Base-by-base conservation (phyloP, 2,113 vertebrate genomes). In the Pollachius pollachius region DNA sequence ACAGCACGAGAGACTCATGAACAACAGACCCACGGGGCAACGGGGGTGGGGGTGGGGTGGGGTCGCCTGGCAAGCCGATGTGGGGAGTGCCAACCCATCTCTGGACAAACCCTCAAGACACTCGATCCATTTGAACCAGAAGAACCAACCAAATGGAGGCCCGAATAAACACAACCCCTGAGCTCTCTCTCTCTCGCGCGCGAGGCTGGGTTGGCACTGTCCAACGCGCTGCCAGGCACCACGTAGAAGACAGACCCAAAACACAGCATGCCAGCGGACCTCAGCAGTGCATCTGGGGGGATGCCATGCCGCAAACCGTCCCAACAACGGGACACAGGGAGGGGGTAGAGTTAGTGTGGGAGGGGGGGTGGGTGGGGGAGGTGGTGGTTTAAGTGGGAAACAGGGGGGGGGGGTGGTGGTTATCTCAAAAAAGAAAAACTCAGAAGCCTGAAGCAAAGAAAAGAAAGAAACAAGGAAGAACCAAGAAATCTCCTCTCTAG, bases 221-320 rank as follows among this genome's bases (percentile, higher is more conserved):
- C 84, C 67, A 87, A 87, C 71, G 65, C 57, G 84, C 84, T 84
- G 85, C 87, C 80, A 68, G 71, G 77, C 34, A 73, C 9, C 77
- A 70, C 80, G 86, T 59, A 61, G 67, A 41, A 89, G 89, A 92
- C 89, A 90, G 83, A 88, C 80, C 80, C 77, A 83, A 88, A 82
- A 91, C 90, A 91, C 81, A 89, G 74, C 92, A 93, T 93, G 91
- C 91, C 71, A 85, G 90, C 85, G 88, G 80, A 84, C 79, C 76
- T 86, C 77, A 85, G 88, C 85, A 86, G 90, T 91, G 90, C 84
- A 88, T 88, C 89, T 81, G 84, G 87, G 90, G 41, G 88, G 86
- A 90, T 81, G 81, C 85, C 92, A 92, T 93, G 91, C 91, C 83
- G 83, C 85, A 90, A 88, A 84, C 77, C 86, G 78, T 78, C 86